These are phyloP conservation scores for Intellagama lesueurii DNA, from an alignment of 2,797 vertebrate genomes.

Conservation along the genomic window DNA sequence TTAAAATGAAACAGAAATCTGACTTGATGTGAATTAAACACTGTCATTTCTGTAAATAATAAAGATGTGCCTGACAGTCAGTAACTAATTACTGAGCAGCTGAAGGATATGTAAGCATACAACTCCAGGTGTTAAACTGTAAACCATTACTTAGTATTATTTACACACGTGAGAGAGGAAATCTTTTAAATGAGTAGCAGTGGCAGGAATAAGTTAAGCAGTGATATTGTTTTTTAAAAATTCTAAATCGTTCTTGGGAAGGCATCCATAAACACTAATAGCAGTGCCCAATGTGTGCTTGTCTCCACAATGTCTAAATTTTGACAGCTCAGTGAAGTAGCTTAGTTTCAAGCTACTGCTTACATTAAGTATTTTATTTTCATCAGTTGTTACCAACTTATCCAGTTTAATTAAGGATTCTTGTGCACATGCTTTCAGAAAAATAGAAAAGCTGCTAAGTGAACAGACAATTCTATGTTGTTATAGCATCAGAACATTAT, in stretches of 20 bases:
- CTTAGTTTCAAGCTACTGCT: not conserved
- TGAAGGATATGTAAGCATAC: not conserved
- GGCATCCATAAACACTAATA: not conserved
- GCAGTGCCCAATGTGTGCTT: not conserved
- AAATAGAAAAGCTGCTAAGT: not conserved
- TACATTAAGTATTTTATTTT: not conserved
- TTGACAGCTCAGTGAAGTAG: not conserved
- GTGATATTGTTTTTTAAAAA: not conserved
- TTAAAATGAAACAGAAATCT: slow-evolving; percentile 30
- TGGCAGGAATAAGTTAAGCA: not conserved
- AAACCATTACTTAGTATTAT: not conserved
- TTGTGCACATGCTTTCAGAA: not conserved
- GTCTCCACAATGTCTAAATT: not conserved
- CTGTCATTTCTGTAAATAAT: slow-evolving; percentile 32
- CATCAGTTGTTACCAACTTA: not conserved
- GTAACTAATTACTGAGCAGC: not conserved
- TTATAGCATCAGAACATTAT: not conserved
- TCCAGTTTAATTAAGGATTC: not conserved
- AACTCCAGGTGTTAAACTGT: not conserved
- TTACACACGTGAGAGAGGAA: not conserved
- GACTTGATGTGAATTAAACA: slow-evolving; percentile 28
- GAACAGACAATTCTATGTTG: not conserved
- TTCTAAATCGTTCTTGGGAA: not conserved
- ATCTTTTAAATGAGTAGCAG: not conserved
- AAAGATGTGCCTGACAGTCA: slow-evolving; percentile 7